Evolutionary conservation across 2,888 invertebrate species (phyloP).

Genomic region (Desoria tigrina): DNA sequence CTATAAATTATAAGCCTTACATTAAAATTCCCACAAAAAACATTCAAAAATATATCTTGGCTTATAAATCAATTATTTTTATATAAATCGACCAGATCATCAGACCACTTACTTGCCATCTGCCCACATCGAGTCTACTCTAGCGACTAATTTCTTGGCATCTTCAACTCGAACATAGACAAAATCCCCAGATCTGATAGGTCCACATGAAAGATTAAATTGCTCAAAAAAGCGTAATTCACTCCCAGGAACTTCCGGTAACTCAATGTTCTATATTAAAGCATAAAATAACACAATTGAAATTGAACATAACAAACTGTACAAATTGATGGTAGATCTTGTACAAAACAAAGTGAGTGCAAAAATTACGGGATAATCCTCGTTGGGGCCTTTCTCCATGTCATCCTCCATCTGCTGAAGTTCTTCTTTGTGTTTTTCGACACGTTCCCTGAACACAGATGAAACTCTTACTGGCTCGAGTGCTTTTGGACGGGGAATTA

Average conservation of each 20-base stretch:
- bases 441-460: slow-evolving; percentile 87
- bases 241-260: slow-evolving; percentile 68
- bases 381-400: slow-evolving; percentile 76
- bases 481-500: slow-evolving; percentile 70
- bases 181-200: slow-evolving; percentile 87
- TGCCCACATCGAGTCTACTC: slow-evolving; percentile 93
- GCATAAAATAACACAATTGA: no score
- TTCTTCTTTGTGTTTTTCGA: slow-evolving; percentile 87
- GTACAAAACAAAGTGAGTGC: no score
- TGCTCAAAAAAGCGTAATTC: slow-evolving; percentile 90
- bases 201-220: slow-evolving; percentile 79
- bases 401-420: slow-evolving; percentile 77
- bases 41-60: no score
- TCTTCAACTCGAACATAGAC: slow-evolving; percentile 91
- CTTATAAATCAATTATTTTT: no score
- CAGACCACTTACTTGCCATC: slow-evolving; percentile 71
- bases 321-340: no score
- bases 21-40: background rate
- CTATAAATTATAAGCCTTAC: slow-evolving; percentile 60
- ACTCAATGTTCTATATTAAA: slow-evolving; percentile 70
- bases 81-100: background rate
- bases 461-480: slow-evolving; percentile 83
- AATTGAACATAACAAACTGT: no score
- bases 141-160: slow-evolving; percentile 85
- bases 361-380: slow-evolving; percentile 75